These are phyloP conservation scores for Colius striatus DNA, from an alignment of 2,113 vertebrate species.

Conservation along the genomic window DNA sequence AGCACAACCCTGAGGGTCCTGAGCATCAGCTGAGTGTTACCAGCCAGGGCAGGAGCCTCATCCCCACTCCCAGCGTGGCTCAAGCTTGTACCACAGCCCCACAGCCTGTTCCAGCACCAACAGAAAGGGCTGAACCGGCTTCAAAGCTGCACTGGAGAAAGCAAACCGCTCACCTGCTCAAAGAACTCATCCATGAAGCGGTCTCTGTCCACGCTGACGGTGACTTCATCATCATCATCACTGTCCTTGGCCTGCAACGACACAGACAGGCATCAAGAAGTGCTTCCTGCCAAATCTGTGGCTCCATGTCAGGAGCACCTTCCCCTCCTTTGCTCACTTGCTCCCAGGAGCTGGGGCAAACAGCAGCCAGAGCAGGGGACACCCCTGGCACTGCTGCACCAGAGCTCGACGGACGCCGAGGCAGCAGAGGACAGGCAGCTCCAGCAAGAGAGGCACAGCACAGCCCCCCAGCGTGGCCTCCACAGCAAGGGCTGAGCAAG, in stretches of 20 bases:
- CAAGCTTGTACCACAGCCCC: neutral
- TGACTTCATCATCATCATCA: constrained; percentile 84
- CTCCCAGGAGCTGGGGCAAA: neutral
- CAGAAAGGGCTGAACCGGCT: neutral
- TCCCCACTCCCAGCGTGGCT: accelerated
- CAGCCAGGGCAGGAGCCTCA: neutral
- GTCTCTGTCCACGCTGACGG: constrained; percentile 82
- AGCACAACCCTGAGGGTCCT: accelerated
- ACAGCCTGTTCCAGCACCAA: neutral
- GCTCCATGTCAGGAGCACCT: neutral
- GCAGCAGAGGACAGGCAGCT: neutral
- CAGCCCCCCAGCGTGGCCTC: neutral
- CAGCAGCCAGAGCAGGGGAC: accelerated
- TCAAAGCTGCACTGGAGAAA: neutral
- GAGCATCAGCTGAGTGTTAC: neutral
- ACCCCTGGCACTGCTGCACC: accelerated
- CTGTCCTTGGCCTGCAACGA: constrained; percentile 82
- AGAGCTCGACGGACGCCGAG: neutral
- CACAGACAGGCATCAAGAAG: neutral
- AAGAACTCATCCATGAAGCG: constrained; percentile 88
- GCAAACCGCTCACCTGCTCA: constrained; percentile 79
- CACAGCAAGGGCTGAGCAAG: accelerated
- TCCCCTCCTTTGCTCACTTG: neutral
- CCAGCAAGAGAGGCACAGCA: accelerated
- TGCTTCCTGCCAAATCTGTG: accelerated